Evolutionary conservation across 2,888 invertebrate species (phyloP), one percentile per base, ranked within the genome.

Genomic region (Bugula neritina): DNA sequence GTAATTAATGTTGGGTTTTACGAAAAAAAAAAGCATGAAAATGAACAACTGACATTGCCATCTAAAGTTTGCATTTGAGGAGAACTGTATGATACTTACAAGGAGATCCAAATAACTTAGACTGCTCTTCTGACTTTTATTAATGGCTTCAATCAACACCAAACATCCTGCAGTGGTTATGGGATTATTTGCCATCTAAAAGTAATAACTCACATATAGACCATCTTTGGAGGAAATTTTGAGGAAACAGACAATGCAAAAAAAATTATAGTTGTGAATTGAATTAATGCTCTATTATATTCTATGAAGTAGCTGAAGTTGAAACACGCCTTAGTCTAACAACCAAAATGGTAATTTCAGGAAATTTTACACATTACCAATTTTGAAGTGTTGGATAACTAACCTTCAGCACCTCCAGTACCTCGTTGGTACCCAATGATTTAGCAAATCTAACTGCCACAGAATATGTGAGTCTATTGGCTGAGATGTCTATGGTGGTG

Each of bases 111-210:
- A 75, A 54, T 77, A 77, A 34, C 77, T 77, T 43, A 83, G 71
- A 55, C 78, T 79, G 71, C 79, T 79, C 74, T 74, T 77, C 23
- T 80, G 81, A 72, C 74, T 77, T 54, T 79, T 78, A 73, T 81
- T 80, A 69, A 83, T 76, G 34, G 80, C 78, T 1, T 77, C 77
- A 10, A 78, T 80, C 57, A 83, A 71, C 1, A 80, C 79, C 21
- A 84, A 78, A 35, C 80, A 80, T 23, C 83, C 83, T n/a, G 78
- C 76, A n/a, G 83, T 82, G 13, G 81, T 80, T 13, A 84, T 77
- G n/a, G 81, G 79, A 73, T 84, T 84, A 74, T 82, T 81, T 13
- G 82, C 83, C 77, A 83, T 79, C 82, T 83, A 75, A 25, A 78
- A 76, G 58, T 35, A 35, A 71, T 52, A 25, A 29, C 23, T 27